A percentile compares a stretch with the other conserved stretches of the same genome.
phyloP scores from a whole-genome alignment of 2,797 vertebrate species.

The Acipenser ruthenus region DNA sequence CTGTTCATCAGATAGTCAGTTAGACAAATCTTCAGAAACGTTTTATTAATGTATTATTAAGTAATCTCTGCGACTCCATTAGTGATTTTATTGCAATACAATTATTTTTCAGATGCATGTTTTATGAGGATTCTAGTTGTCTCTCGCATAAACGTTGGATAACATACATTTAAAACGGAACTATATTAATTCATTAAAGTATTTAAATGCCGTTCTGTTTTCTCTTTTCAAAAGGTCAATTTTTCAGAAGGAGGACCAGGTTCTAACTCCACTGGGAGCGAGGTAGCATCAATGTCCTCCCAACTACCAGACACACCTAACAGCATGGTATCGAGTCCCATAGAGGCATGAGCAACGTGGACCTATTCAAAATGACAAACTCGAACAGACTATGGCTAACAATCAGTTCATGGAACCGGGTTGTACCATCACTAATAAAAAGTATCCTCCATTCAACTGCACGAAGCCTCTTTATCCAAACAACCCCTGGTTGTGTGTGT shows the following conservation, averaged over 20 bases:
- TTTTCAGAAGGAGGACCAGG: slow-evolving; percentile 96
- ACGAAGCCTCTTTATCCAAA: slow-evolving; percentile 68
- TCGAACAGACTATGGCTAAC: slow-evolving; percentile 55
- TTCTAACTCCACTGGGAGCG: slow-evolving; percentile 95
- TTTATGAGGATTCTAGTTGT: no score
- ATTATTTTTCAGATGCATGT: no score
- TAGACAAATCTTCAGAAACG: neutral
- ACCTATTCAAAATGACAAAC: slow-evolving; percentile 30
- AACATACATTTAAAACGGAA: no score
- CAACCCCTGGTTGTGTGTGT: slow-evolving; percentile 75
- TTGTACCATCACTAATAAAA: slow-evolving; percentile 41
- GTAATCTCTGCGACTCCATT: no score
- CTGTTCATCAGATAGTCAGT: neutral
- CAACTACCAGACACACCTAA: slow-evolving; percentile 97
- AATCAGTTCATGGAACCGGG: slow-evolving; percentile 47
- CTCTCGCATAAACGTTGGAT: no score
- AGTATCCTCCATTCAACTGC: slow-evolving; percentile 58
- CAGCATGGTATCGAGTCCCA: slow-evolving; percentile 98
- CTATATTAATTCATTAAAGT: no score
- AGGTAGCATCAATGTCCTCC: slow-evolving; percentile 96
- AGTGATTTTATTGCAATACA: no score
- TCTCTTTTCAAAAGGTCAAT: slow-evolving; percentile 64
- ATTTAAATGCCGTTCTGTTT: no score
- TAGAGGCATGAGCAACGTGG: slow-evolving; percentile 81
- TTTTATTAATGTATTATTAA: neutral